phyloP scores from a whole-genome alignment of 2,797 vertebrate genomes.

The Melopsittacus undulatus region DNA sequence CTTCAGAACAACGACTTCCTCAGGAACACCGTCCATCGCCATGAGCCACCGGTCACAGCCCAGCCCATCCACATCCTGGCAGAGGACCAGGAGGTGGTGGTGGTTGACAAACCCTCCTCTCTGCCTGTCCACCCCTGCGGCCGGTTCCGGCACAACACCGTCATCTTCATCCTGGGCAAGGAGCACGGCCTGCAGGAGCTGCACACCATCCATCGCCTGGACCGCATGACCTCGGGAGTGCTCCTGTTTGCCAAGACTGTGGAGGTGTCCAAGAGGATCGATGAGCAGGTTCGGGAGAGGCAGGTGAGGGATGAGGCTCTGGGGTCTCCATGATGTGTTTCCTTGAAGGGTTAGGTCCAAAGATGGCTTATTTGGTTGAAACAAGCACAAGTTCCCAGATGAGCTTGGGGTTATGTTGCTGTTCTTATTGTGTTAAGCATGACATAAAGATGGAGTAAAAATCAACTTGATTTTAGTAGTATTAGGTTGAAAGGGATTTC shows the following conservation, averaged over 20 bases:
- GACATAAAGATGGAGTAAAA: neutral
- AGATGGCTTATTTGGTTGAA: neutral
- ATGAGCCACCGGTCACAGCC: slow-evolving; percentile 92
- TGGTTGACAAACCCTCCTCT: slow-evolving; percentile 94
- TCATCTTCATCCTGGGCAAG: slow-evolving; percentile 97
- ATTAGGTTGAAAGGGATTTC: fast-evolving
- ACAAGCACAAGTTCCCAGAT: fast-evolving
- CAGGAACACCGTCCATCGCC: slow-evolving; percentile 92
- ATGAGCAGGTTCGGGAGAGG: slow-evolving; percentile 91
- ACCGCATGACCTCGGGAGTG: slow-evolving; percentile 94
- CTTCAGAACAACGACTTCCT: slow-evolving; percentile 93
- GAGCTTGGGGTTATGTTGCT: fast-evolving
- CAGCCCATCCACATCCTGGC: slow-evolving; percentile 84
- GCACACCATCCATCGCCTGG: slow-evolving; percentile 92
- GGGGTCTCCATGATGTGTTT: fast-evolving
- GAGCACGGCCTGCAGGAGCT: slow-evolving; percentile 87
- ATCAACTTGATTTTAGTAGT: neutral
- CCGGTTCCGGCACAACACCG: slow-evolving; percentile 95
- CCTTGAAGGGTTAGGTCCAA: neutral
- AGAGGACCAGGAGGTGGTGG: slow-evolving; percentile 89
- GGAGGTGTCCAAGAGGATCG: slow-evolving; percentile 88
- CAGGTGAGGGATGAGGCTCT: slow-evolving; percentile 72
- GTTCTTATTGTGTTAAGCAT: neutral
- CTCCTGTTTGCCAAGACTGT: slow-evolving; percentile 93
- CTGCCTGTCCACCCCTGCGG: slow-evolving; percentile 96